phyloP scores from a whole-genome alignment of 2,797 vertebrate genomes.

The Setipinna tenuifilis region DNA sequence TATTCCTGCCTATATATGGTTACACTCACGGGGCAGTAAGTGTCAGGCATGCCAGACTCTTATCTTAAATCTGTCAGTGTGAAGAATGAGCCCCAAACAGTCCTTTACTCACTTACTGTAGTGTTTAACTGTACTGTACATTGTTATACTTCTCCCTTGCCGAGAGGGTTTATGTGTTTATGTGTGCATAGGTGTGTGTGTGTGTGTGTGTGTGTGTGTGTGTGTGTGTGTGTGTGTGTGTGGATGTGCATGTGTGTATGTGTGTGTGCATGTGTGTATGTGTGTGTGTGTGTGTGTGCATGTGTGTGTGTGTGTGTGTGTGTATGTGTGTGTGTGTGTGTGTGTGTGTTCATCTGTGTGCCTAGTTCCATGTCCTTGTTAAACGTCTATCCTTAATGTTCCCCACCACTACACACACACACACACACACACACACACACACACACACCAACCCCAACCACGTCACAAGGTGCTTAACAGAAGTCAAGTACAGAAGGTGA shows the following conservation, averaged over 20 bases:
- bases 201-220: not conserved
- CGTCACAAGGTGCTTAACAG: not conserved
- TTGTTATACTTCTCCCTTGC: not conserved
- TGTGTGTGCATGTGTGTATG: not conserved
- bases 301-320: conserved; percentile 4
- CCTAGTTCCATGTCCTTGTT: too few species aligned
- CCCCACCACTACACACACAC: not conserved
- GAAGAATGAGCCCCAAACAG: conserved; percentile 28
- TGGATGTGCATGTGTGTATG: not conserved
- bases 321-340: not conserved
- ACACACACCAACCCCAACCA: not conserved
- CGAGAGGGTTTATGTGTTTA: not conserved
- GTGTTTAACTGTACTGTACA: not conserved
- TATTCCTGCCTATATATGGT: conserved; percentile 22
- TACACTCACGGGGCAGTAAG: conserved; percentile 46
- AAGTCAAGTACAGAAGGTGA: not conserved
- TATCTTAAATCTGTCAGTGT: conserved; percentile 9
- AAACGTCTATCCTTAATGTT: not conserved
- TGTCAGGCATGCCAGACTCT: not conserved
- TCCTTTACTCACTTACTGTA: not conserved
- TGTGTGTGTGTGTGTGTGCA: not conserved
- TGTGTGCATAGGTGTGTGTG: not conserved
- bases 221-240: not conserved
- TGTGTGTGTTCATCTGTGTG: too few species aligned
- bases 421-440: too few species aligned